phyloP scores from a whole-genome alignment of 2,797 vertebrate genomes.

The Erethizon dorsatum region DNA sequence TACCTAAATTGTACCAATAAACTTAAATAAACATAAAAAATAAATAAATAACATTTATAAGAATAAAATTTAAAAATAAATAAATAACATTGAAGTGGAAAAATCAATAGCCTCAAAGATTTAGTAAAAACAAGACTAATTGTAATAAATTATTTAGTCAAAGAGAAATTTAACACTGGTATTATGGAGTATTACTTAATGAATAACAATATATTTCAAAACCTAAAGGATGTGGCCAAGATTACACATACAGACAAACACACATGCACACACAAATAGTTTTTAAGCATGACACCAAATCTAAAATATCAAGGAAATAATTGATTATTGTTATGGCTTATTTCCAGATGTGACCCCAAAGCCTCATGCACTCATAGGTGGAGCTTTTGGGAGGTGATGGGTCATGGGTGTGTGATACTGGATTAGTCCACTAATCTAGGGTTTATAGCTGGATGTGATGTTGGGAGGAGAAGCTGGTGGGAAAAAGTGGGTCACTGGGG shows the following conservation, averaged over 20 bases:
- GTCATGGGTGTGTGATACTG: background rate
- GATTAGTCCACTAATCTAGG: background rate
- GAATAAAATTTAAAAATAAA: background rate
- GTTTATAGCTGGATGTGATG: background rate
- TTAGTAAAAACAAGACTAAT: constrained; percentile 1
- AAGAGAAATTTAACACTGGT: constrained; percentile 51
- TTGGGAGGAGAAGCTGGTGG: background rate
- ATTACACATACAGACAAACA: background rate
- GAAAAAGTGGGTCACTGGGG: background rate
- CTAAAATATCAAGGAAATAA: constrained; percentile 4
- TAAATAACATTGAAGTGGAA: background rate
- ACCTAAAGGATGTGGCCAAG: background rate
- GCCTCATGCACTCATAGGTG: background rate
- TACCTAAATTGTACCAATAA: no score
- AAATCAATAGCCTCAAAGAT: background rate
- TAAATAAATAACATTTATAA: no score
- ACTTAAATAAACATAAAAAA: no score
- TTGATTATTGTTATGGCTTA: background rate
- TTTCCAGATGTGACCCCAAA: background rate
- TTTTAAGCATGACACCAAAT: background rate
- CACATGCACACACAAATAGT: background rate
- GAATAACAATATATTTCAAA: constrained; percentile 2
- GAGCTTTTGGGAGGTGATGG: background rate
- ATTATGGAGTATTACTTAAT: background rate
- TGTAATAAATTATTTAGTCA: background rate